These are phyloP conservation scores for Tigriopus japonicus DNA, from an alignment of 1,140 invertebrate species.

Conservation along the genomic window DNA sequence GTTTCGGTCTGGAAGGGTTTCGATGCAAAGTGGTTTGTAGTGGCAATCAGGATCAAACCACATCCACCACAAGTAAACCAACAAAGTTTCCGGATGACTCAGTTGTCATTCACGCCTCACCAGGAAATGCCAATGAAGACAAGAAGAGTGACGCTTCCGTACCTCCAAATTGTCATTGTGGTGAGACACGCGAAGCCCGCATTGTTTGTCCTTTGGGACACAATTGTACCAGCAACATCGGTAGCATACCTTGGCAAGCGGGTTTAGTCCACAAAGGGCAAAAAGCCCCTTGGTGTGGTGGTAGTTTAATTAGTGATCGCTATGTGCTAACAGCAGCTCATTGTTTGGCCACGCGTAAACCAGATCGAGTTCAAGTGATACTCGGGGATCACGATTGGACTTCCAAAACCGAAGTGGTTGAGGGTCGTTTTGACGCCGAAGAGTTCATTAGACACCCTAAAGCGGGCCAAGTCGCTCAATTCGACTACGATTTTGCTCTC, in stretches of 20 bases:
- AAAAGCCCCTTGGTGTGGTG: conserved; percentile 3
- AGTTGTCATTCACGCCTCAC: too few species aligned
- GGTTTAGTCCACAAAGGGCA: neutral
- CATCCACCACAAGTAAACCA: too few species aligned
- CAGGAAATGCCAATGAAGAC: too few species aligned
- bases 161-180: neutral
- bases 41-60: too few species aligned
- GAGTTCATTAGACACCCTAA: neutral
- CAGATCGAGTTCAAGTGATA: neutral
- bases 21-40: too few species aligned
- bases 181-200: neutral
- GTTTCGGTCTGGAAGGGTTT: too few species aligned
- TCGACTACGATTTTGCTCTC: conserved; percentile 5
- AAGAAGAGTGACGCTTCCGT: too few species aligned
- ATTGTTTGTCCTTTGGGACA: conserved; percentile 7
- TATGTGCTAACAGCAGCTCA: conserved; percentile 9
- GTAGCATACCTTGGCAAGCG: conserved; percentile 2
- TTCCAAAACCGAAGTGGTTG: neutral
- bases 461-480: neutral
- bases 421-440: neutral
- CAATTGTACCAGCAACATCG: neutral
- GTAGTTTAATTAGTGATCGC: conserved; percentile 2
- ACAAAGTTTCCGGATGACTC: too few species aligned
- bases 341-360: neutral
- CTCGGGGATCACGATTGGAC: conserved; percentile 7